phyloP scores from a whole-genome alignment of 2,797 vertebrate species.

The Nothura maculosa region DNA sequence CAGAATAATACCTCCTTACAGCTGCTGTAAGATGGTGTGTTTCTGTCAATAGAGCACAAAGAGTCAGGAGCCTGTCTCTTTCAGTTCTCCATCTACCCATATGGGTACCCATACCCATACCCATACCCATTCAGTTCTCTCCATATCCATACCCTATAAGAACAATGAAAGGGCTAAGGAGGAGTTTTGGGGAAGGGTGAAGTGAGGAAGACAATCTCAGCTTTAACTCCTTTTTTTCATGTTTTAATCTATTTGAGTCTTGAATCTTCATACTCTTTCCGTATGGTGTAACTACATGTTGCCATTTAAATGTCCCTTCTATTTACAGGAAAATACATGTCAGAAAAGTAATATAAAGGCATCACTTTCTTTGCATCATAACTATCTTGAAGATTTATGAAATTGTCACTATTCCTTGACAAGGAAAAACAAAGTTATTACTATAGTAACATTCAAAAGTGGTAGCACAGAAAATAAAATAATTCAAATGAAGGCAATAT shows the following conservation, averaged over 20 bases:
- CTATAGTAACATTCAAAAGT: slow-evolving; percentile 61
- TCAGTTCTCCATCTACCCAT: neutral
- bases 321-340: neutral
- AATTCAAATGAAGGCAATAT: slow-evolving; percentile 46
- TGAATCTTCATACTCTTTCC: neutral
- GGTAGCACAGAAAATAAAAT: slow-evolving; percentile 37
- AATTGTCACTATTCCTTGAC: slow-evolving; percentile 28
- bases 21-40: neutral
- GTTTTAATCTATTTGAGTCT: neutral
- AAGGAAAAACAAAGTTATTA: slow-evolving; percentile 33
- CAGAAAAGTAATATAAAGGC: neutral
- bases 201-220: neutral
- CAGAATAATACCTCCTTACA: neutral
- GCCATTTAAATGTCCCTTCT: neutral
- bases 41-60: neutral
- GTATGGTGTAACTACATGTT: neutral
- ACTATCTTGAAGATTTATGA: slow-evolving; percentile 7
- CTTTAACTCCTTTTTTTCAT: neutral
- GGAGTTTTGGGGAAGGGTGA: neutral
- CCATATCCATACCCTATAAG: no score
- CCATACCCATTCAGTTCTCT: no score
- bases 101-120: no score
- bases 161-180: neutral
- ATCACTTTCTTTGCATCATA: neutral
- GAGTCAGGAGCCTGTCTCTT: neutral